A percentile compares a stretch with the other conserved stretches of the same genome.
Evolutionary conservation across 2,797 vertebrate genomes (phyloP).

Genomic region (Dicrostonyx torquatus): DNA sequence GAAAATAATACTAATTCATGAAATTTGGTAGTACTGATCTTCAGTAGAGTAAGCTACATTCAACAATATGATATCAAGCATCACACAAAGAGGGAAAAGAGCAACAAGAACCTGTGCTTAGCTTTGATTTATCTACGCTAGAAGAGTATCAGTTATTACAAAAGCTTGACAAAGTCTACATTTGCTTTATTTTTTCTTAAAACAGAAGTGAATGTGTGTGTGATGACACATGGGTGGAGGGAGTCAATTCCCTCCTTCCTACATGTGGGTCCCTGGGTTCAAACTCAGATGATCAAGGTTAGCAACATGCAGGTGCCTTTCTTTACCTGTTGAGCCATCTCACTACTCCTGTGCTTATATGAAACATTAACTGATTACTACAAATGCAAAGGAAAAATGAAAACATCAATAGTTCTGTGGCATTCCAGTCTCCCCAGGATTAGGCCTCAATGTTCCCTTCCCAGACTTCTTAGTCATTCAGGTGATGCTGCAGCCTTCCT

Average conservation of each 20-base stretch:
- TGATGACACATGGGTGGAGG: not conserved
- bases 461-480: not conserved
- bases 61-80: not conserved
- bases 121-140: not conserved
- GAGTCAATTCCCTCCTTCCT: not conserved
- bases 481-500: not conserved
- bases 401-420: not conserved
- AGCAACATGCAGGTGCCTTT: too few relatives aligned
- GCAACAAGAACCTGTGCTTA: not conserved
- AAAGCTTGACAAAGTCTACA: not conserved
- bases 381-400: not conserved
- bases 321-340: not conserved
- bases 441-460: not conserved
- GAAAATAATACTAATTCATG: not conserved
- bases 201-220: not conserved
- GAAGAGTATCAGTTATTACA: not conserved
- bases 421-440: not conserved
- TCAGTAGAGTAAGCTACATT: not conserved
- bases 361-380: not conserved
- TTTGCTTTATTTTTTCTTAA: not conserved
- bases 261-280: not conserved
- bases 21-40: not conserved
- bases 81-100: not conserved
- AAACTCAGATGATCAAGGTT: not conserved
- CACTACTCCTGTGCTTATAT: not conserved